Percentiles rank a stretch among this genome's conserved stretches.
Conservation (phyloP, 2,113 vertebrate species). For the Thermophis baileyi region DNA sequence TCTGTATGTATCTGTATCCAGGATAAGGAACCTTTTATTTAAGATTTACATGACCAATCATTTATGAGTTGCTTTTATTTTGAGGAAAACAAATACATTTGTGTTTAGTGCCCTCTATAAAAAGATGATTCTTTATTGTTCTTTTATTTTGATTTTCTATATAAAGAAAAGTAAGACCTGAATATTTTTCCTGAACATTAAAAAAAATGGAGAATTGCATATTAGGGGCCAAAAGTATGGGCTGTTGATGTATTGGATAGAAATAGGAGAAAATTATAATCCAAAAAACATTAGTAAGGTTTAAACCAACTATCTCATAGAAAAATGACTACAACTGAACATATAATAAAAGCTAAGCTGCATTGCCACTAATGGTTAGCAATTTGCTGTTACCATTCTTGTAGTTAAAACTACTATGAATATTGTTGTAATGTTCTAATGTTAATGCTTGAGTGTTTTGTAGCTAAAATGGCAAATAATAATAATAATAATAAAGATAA, state of each 20-base stretch:
- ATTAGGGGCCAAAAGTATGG: neutral
- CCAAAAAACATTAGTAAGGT: neutral
- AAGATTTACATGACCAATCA: neutral
- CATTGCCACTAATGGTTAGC: neutral
- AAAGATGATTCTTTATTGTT: neutral
- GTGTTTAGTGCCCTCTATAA: neutral
- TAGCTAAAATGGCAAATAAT: neutral
- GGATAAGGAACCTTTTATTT: neutral
- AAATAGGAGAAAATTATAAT: neutral
- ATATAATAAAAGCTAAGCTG: neutral
- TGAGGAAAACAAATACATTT: neutral
- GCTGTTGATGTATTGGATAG: neutral
- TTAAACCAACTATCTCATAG: neutral
- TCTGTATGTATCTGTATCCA: neutral
- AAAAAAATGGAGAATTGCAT: neutral
- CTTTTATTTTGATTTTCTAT: neutral
- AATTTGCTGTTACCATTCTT: neutral
- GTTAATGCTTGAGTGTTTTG: neutral
- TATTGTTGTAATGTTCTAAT: neutral
- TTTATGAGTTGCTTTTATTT: neutral
- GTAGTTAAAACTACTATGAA: neutral
- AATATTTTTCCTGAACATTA: neutral
- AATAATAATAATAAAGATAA: neutral
- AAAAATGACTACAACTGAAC: neutral
- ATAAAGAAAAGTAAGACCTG: neutral